These are phyloP conservation scores for Phylloscopus trochilus DNA, from an alignment of 2,113 vertebrate species.

Conservation along the genomic window DNA sequence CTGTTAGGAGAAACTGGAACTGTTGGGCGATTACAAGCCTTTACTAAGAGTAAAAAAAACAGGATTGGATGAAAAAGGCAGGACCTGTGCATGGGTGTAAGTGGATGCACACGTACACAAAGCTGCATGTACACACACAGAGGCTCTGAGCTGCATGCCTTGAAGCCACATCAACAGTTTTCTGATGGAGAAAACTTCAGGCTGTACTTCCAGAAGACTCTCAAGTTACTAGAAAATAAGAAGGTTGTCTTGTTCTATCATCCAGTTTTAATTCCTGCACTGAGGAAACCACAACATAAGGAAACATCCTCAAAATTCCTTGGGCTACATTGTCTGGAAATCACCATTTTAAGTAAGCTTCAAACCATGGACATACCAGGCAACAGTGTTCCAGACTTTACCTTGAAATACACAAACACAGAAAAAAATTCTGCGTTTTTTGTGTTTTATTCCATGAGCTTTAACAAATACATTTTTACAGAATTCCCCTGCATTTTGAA, in stretches of 20 bases:
- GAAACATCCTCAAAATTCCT: neutral
- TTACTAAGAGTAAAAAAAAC: neutral
- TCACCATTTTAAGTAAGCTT: neutral
- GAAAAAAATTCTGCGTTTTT: neutral
- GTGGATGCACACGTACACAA: accelerated
- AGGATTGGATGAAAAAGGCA: neutral
- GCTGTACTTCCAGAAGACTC: neutral
- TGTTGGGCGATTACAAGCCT: neutral
- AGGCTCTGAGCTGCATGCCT: neutral
- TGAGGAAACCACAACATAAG: neutral
- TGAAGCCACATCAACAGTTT: neutral
- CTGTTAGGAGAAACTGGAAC: neutral
- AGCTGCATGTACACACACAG: accelerated
- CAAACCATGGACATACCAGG: neutral
- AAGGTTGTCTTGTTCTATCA: neutral
- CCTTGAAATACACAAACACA: neutral
- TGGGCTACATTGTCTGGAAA: neutral
- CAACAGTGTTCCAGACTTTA: neutral
- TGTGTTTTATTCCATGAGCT: neutral
- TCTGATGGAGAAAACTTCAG: neutral
- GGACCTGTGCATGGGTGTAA: neutral
- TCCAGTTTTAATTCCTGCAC: neutral
- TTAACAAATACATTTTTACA: neutral
- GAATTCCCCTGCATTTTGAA: neutral
- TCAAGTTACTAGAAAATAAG: neutral